Conservation (phyloP, 2,888 invertebrate genomes). For the Brenthis daphne region DNA sequence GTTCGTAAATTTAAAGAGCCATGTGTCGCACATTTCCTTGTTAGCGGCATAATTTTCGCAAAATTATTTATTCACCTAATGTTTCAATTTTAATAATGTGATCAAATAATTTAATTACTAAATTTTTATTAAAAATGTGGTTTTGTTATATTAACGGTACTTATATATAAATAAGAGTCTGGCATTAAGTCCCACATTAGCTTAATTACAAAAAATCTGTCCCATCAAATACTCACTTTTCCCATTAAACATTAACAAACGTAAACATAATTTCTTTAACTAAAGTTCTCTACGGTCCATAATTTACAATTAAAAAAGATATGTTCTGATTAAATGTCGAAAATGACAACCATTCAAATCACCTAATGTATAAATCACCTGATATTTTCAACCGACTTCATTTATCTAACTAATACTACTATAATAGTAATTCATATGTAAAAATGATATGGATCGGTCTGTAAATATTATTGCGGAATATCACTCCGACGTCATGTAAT, state of each 20-base stretch:
- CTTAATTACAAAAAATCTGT: conserved; percentile 52
- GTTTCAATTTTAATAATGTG: background rate
- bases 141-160: conserved; percentile 17
- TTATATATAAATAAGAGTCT: conserved; percentile 50
- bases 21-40: background rate
- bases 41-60: background rate
- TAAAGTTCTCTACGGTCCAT: conserved; percentile 53
- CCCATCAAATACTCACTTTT: conserved; percentile 55
- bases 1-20: too few species aligned
- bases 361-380: conserved; percentile 42
- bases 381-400: too few species aligned
- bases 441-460: conserved; percentile 75
- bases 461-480: conserved; percentile 65
- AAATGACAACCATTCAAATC: conserved; percentile 39
- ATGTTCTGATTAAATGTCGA: conserved; percentile 47
- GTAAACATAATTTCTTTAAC: conserved; percentile 61
- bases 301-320: conserved; percentile 52
- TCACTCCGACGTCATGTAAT: conserved; percentile 74
- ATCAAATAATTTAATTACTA: conserved; percentile 21
- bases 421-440: conserved; percentile 57
- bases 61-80: conserved; percentile 1
- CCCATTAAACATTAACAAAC: conserved; percentile 64
- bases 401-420: conserved; percentile 56
- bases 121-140: conserved; percentile 14
- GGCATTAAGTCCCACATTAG: conserved; percentile 61